Conservation (phyloP, 2,888 invertebrate species). For the Cyaniris semiargus region DNA sequence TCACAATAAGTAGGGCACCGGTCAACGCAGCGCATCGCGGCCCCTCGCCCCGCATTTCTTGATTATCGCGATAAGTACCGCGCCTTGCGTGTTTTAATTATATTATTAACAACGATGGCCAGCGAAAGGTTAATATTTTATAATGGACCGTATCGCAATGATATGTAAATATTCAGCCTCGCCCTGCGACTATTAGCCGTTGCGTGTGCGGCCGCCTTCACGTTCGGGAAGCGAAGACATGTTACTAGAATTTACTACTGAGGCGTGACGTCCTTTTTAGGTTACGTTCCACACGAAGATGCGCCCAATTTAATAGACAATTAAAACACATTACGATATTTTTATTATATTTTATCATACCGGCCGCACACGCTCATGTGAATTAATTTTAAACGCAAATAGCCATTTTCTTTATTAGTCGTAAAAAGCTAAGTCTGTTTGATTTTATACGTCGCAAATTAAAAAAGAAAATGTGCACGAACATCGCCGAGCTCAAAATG, state of each 20-base stretch:
- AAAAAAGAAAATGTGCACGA: constrained; percentile 16
- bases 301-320: not conserved
- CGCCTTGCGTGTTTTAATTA: constrained; percentile 80
- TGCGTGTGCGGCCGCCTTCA: constrained; percentile 73
- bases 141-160: constrained; percentile 78
- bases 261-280: constrained; percentile 65
- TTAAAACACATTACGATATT: not conserved
- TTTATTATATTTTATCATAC: not conserved
- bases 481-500: constrained; percentile 8
- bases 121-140: constrained; percentile 77
- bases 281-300: constrained; percentile 42
- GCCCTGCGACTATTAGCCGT: constrained; percentile 67
- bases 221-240: constrained; percentile 72
- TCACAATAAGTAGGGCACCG: constrained; percentile 43
- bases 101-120: constrained; percentile 76
- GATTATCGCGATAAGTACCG: constrained; percentile 73
- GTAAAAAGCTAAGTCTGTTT: not conserved
- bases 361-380: not conserved
- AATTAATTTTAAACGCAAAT: constrained; percentile 1
- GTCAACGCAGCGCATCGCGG: constrained; percentile 41
- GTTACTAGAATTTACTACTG: constrained; percentile 66
- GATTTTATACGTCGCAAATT: not conserved
- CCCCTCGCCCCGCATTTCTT: constrained; percentile 56
- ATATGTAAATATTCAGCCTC: constrained; percentile 78
- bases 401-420: not conserved